Base-by-base conservation (phyloP, 2,113 vertebrate species). In the Sorex fumeus region DNA sequence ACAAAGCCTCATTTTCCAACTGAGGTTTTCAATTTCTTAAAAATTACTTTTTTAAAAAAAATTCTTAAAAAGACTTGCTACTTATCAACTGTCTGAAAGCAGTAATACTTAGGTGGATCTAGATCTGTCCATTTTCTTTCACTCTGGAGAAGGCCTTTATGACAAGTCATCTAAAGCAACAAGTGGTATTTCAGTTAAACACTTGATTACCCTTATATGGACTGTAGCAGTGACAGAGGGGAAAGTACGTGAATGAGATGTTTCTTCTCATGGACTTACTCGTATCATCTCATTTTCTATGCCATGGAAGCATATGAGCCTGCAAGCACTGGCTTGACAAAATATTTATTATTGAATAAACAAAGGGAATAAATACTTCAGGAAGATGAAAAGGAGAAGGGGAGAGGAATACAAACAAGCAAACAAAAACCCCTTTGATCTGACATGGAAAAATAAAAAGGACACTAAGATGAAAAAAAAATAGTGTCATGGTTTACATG, bases 401-500 rank as follows among this genome's bases (percentile, higher is more conserved):
- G 79, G 78, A 77, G 90, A 95, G 96, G 86, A 97, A 97, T 40
- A 40, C 96, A 74, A 91, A 94, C 95, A 36, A 91, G 95, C 77
- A 74, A 95, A 96, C 94, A 76, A 91, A 95, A 70, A 25, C 69
- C 94, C 96, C 89, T 97, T 97, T 97, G 97, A 98, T 96, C 97
- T 98, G 96, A 97, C 97, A 80, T 94, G 91, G 94, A 98, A 97
- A 96, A 96, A 93, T 93, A 60, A 92, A 97, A 98, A 97, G 97
- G 97, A 98, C 97, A 97, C 98, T 98, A 98, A 98, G 97, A 98
- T 98, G 98, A 96, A 98, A 95, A 98, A 98, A 98, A 98, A 98
- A 98, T 98, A 97, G 98, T 98, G 98, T 95, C 98, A 98, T 98
- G 98, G 97, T 98, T 98, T 98, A 98, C 98, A 97, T 97, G 96